Evolutionary conservation across 2,113 vertebrate genomes (phyloP).

Genomic region (Synodontis membranacea): DNA sequence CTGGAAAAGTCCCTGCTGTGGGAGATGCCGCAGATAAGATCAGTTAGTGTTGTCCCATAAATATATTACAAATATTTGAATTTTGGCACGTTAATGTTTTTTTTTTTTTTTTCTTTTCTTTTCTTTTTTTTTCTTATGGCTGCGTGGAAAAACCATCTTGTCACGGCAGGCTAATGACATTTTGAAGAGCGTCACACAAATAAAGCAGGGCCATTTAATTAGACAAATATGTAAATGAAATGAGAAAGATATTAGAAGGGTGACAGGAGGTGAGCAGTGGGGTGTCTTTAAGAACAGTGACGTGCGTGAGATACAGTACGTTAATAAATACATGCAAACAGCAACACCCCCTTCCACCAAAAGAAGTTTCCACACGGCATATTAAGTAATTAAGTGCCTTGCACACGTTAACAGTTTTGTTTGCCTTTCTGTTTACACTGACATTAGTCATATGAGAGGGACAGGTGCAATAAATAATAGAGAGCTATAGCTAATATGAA

Average conservation of each 20-base stretch:
- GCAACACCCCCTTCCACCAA: not conserved
- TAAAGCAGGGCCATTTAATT: not conserved
- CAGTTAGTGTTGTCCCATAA: conserved; percentile 21
- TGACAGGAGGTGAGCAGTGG: not conserved
- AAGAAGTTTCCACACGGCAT: not conserved
- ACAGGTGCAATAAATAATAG: conserved; percentile 51
- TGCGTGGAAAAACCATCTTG: not conserved
- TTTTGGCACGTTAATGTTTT: not conserved
- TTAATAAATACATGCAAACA: conserved; percentile 11
- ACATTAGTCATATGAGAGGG: conserved; percentile 44
- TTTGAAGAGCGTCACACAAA: not conserved
- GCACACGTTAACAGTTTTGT: conserved; percentile 37
- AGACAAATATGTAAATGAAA: conserved; percentile 3
- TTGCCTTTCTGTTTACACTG: conserved; percentile 40
- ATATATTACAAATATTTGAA: conserved; percentile 23
- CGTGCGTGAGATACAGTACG: not conserved
- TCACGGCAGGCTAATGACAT: not conserved
- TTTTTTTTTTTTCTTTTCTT: not conserved
- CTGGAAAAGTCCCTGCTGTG: conserved; percentile 38
- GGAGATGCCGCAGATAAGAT: conserved; percentile 2
- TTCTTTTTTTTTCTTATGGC: not conserved
- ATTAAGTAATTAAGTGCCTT: conserved; percentile 13
- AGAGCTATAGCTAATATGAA: conserved; percentile 30
- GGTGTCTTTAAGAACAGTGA: not conserved
- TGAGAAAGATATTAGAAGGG: not conserved